phyloP scores from a whole-genome alignment of 2,797 vertebrate species.

The Lutra lutra region DNA sequence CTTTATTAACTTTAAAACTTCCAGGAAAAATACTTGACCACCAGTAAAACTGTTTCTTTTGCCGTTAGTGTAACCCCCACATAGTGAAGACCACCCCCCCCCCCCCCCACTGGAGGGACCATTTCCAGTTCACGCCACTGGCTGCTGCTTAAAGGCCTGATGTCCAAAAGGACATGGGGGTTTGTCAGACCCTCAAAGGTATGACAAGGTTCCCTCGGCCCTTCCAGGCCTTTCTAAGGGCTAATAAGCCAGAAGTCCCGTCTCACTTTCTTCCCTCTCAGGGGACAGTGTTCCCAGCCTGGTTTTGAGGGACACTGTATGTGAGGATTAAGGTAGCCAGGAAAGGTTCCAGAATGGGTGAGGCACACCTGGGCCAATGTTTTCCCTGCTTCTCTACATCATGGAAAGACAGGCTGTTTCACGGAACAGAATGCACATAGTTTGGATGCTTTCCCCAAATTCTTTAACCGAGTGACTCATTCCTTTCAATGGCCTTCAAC shows the following conservation, averaged over 20 bases:
- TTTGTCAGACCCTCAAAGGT: background rate
- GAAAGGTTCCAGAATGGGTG: background rate
- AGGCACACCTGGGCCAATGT: background rate
- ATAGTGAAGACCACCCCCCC: background rate
- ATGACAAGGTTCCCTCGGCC: background rate
- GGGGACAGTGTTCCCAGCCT: background rate
- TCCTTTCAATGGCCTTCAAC: constrained; percentile 52
- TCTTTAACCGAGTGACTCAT: constrained; percentile 56
- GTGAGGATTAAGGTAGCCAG: background rate
- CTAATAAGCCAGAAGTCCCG: background rate
- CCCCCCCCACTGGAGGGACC: background rate
- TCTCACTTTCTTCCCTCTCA: background rate
- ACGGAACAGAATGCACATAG: constrained; percentile 30
- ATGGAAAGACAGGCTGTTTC: constrained; percentile 35
- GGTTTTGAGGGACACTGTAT: background rate
- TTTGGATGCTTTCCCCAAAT: constrained; percentile 67
- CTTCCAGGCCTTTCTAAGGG: background rate
- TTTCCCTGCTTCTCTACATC: background rate
- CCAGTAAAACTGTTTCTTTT: background rate
- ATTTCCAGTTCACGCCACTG: background rate
- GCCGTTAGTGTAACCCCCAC: background rate
- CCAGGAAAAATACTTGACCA: background rate
- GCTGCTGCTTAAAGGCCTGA: background rate
- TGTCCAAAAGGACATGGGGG: background rate
- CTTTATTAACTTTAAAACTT: constrained; percentile 22